phyloP scores from a whole-genome alignment of 2,113 vertebrate genomes.

The Mobula birostris region DNA sequence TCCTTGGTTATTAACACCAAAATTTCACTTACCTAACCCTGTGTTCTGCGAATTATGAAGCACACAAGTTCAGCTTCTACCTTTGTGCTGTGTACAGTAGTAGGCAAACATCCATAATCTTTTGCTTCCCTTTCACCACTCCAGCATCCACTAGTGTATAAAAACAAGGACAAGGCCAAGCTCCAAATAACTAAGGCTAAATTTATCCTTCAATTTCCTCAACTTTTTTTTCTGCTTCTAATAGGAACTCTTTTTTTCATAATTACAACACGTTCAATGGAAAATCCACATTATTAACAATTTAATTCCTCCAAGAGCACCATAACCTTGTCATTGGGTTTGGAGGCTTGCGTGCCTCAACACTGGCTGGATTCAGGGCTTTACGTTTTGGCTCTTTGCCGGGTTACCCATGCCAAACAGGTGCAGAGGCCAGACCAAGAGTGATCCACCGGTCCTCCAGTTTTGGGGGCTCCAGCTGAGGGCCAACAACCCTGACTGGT shows the following conservation, averaged over 20 bases:
- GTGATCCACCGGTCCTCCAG: no score
- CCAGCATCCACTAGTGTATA: background rate
- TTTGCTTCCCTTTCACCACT: background rate
- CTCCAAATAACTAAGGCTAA: background rate
- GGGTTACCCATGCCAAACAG: no score
- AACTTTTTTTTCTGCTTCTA: background rate
- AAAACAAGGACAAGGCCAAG: background rate
- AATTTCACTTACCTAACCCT: background rate
- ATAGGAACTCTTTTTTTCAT: background rate
- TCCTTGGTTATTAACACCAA: no score
- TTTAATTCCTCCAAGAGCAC: background rate
- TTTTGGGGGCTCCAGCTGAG: no score
- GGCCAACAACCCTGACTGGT: no score
- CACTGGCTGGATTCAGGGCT: no score
- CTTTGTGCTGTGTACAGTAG: background rate
- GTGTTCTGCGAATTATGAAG: background rate
- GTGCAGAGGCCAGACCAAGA: no score
- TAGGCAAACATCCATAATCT: background rate
- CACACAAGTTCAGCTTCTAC: background rate
- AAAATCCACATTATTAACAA: background rate
- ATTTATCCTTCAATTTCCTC: background rate
- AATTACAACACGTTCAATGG: background rate
- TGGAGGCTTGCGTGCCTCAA: no score
- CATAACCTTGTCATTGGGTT: no score
- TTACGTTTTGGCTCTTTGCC: no score